phyloP scores from a whole-genome alignment of 2,797 vertebrate genomes.

The Tarsius wallacei region DNA sequence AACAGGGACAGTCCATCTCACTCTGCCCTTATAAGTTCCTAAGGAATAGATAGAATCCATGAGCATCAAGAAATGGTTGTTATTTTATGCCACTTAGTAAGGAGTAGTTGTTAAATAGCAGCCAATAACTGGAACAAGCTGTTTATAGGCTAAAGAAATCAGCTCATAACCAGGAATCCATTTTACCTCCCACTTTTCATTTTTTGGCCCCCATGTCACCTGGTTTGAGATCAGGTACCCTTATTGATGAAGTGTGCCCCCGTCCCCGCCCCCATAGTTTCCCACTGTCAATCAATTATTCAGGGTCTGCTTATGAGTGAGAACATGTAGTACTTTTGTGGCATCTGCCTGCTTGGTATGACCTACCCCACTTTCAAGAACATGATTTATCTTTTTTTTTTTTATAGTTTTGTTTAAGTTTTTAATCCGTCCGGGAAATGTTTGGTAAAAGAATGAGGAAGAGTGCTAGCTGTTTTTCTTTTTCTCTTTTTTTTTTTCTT shows the following conservation, averaged over 20 bases:
- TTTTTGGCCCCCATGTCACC: no score
- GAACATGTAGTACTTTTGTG: neutral
- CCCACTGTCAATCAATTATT: no score
- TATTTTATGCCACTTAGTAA: neutral
- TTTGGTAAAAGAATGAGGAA: neutral
- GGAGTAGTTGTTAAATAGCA: neutral
- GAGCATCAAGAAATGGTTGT: neutral
- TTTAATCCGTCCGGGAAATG: neutral
- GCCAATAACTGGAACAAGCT: neutral
- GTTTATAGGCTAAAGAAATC: neutral
- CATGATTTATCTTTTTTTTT: neutral
- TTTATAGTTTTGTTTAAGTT: neutral
- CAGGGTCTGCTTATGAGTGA: no score
- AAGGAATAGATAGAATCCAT: neutral
- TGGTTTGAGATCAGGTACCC: no score
- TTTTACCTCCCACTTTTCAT: neutral
- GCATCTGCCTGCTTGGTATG: neutral
- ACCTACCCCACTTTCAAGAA: neutral
- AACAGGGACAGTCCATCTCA: neutral
- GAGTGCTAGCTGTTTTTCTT: neutral
- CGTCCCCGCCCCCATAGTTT: no score
- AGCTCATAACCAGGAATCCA: neutral
- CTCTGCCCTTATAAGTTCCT: neutral
- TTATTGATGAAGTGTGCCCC: no score
- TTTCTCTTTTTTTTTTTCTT: neutral